Percentiles rank a stretch among this genome's conserved stretches.
Conservation (phyloP, 2,888 invertebrate genomes). For the Teleogryllus oceanicus region DNA sequence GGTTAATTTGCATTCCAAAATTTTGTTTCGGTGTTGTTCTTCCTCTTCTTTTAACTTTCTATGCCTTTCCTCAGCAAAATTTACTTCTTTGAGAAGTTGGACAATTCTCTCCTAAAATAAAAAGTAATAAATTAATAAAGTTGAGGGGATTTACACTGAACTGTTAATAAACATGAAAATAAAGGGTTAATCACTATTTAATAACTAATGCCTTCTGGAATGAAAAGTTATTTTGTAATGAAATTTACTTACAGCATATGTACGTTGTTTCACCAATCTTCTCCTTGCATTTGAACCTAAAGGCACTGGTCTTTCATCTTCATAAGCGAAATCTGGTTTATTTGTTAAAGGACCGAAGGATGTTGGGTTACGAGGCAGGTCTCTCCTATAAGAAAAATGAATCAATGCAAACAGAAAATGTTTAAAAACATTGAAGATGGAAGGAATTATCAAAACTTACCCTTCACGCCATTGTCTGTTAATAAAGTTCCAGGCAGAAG, state of each 20-base stretch:
- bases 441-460: too few species aligned
- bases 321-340: constrained; percentile 68
- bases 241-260: constrained; percentile 43
- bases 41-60: constrained; percentile 50
- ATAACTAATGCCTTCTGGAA: too few species aligned
- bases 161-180: too few species aligned
- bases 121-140: neutral
- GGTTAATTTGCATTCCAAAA: constrained; percentile 63
- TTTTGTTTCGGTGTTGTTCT: constrained; percentile 51
- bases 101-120: constrained; percentile 55
- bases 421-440: too few species aligned
- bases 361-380: constrained; percentile 64
- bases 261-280: constrained; percentile 42
- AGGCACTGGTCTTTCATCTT: constrained; percentile 73
- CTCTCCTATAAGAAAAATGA: constrained; percentile 44
- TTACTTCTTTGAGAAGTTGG: constrained; percentile 58
- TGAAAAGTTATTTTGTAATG: neutral
- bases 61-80: constrained; percentile 66
- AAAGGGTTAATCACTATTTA: too few species aligned
- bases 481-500: too few species aligned
- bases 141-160: too few species aligned
- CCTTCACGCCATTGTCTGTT: too few species aligned
- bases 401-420: too few species aligned
- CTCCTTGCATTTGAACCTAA: constrained; percentile 49
- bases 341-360: constrained; percentile 66